Evolutionary conservation across 23 tunicate genomes (phyloP).

Genomic region (Halocynthia roretzi): DNA sequence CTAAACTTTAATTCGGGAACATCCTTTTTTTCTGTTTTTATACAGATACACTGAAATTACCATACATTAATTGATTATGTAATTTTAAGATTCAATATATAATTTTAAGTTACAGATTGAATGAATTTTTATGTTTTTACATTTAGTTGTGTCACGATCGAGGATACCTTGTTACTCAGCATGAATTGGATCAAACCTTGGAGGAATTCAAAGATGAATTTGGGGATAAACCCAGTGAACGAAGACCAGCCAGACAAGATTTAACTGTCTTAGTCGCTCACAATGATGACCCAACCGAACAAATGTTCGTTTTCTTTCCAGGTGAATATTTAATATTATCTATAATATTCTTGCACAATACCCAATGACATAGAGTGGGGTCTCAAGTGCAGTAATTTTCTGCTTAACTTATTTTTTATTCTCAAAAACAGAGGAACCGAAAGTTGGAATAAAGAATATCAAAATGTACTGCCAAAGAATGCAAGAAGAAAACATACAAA

Average conservation of each 20-base stretch:
- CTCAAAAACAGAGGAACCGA: conserved; percentile 70
- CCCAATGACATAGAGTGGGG: no score
- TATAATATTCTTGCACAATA: no score
- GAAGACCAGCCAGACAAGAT: conserved; percentile 77
- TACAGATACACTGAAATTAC: neutral
- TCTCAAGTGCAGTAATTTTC: neutral
- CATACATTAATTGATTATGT: neutral
- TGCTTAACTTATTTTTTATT: neutral
- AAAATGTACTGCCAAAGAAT: conserved; percentile 92
- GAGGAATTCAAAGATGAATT: conserved; percentile 93
- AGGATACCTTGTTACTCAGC: conserved; percentile 94
- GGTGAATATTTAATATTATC: conserved; percentile 15
- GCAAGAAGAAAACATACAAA: conserved; percentile 91
- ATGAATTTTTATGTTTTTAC: neutral
- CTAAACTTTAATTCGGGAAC: neutral
- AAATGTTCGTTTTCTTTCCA: conserved; percentile 96
- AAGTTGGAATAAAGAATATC: conserved; percentile 82
- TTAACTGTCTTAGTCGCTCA: conserved; percentile 88
- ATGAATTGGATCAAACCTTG: conserved; percentile 91
- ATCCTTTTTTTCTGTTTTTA: neutral
- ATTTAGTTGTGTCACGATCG: conserved; percentile 87
- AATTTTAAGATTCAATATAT: neutral
- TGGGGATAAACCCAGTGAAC: conserved; percentile 89
- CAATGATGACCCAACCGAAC: conserved; percentile 98
- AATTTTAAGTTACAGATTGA: neutral